These are phyloP conservation scores for Platycnemis pennipes DNA, from an alignment of 2,888 invertebrate species.

Conservation along the genomic window DNA sequence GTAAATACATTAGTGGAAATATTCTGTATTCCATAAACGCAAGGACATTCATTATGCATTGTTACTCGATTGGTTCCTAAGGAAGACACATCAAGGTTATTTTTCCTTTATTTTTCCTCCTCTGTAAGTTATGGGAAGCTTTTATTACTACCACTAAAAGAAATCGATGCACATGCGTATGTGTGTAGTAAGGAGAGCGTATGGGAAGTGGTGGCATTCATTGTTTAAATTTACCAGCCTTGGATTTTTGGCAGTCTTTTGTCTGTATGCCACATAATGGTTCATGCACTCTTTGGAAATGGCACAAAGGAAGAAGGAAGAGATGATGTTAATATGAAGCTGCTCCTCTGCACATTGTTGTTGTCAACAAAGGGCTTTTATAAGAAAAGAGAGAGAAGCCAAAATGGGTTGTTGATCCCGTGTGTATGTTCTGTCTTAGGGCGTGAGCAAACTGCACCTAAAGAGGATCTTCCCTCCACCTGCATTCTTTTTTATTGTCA, in stretches of 20 bases:
- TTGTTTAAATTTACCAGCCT: conserved; percentile 38
- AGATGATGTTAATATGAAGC: conserved; percentile 56
- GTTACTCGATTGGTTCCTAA: conserved; percentile 55
- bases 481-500: conserved; percentile 59
- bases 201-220: not conserved
- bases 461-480: conserved; percentile 54
- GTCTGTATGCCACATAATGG: conserved; percentile 43
- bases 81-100: conserved; percentile 34
- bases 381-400: conserved; percentile 57
- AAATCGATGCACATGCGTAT: not conserved
- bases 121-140: conserved; percentile 28
- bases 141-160: conserved; percentile 26
- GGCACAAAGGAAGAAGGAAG: conserved; percentile 59
- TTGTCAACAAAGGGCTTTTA: conserved; percentile 47
- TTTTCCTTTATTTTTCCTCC: conserved; percentile 44
- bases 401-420: conserved; percentile 54
- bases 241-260: conserved; percentile 16
- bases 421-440: conserved; percentile 50
- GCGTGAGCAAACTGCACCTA: conserved; percentile 53
- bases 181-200: not conserved
- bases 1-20: conserved; percentile 49
- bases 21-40: conserved; percentile 49
- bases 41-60: conserved; percentile 60
- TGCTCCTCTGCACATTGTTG: conserved; percentile 55
- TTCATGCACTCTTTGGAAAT: conserved; percentile 31